These are phyloP conservation scores for Theristus sp. DNA, from an alignment of 2,888 invertebrate genomes.

Conservation along the genomic window DNA sequence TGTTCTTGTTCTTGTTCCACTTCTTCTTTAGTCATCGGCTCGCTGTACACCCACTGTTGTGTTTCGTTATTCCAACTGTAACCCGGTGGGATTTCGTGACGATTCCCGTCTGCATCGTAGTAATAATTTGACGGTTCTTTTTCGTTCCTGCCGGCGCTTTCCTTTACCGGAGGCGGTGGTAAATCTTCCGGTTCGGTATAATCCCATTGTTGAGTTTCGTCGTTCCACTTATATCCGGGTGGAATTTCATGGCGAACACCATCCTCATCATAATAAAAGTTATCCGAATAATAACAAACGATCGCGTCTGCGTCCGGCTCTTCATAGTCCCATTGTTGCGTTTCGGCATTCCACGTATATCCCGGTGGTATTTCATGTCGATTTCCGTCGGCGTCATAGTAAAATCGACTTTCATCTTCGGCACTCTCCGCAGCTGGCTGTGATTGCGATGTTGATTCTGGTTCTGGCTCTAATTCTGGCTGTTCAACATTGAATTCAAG, in stretches of 20 bases:
- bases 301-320: too few relatives aligned
- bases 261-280: too few relatives aligned
- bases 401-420: too few relatives aligned
- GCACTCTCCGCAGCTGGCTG: background rate
- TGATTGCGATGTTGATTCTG: background rate
- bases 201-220: background rate
- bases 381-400: too few relatives aligned
- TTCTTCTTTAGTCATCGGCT: background rate
- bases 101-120: too few relatives aligned
- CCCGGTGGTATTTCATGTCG: background rate
- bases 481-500: too few relatives aligned
- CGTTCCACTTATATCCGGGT: background rate
- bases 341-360: background rate
- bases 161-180: too few relatives aligned
- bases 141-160: too few relatives aligned
- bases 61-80: background rate
- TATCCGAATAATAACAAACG: too few relatives aligned
- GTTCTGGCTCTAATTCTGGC: too few relatives aligned
- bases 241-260: background rate
- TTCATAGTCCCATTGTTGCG: background rate
- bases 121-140: too few relatives aligned
- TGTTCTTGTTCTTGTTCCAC: background rate
- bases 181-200: background rate
- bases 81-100: background rate
- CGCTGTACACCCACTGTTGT: background rate